These are phyloP conservation scores for Quadroppia sp. DNA, from an alignment of 2,888 invertebrate species.

Conservation along the genomic window DNA sequence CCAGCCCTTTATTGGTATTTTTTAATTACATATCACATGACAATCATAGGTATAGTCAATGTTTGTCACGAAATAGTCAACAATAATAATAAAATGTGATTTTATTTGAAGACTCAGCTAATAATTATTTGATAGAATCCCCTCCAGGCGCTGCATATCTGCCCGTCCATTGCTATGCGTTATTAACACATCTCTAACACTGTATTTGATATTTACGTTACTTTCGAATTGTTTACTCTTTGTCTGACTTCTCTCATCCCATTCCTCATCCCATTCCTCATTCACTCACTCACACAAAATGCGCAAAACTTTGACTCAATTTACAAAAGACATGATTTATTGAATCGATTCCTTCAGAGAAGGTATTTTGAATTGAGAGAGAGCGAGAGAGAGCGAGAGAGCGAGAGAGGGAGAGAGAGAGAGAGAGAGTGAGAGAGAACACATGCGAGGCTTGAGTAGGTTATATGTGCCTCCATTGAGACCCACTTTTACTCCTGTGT, in stretches of 20 bases:
- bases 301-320: slow-evolving; percentile 10
- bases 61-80: neutral
- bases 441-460: neutral
- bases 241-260: neutral
- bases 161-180: neutral
- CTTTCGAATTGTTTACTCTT: slow-evolving; percentile 1
- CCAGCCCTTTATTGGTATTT: too few species aligned
- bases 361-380: too few species aligned
- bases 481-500: slow-evolving; percentile 4
- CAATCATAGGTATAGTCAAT: too few species aligned
- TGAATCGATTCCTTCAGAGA: slow-evolving; percentile 34
- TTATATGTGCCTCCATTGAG: slow-evolving; percentile 23
- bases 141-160: neutral
- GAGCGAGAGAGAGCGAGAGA: too few species aligned
- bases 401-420: too few species aligned
- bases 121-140: slow-evolving; percentile 12
- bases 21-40: too few species aligned
- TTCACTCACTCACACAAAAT: neutral
- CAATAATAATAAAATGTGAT: slow-evolving; percentile 10
- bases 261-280: neutral
- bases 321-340: slow-evolving; percentile 26
- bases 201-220: neutral
- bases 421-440: neutral
- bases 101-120: slow-evolving; percentile 25
- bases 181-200: neutral